These are phyloP conservation scores for Origma solitaria DNA, from an alignment of 2,113 vertebrate genomes.

Conservation along the genomic window DNA sequence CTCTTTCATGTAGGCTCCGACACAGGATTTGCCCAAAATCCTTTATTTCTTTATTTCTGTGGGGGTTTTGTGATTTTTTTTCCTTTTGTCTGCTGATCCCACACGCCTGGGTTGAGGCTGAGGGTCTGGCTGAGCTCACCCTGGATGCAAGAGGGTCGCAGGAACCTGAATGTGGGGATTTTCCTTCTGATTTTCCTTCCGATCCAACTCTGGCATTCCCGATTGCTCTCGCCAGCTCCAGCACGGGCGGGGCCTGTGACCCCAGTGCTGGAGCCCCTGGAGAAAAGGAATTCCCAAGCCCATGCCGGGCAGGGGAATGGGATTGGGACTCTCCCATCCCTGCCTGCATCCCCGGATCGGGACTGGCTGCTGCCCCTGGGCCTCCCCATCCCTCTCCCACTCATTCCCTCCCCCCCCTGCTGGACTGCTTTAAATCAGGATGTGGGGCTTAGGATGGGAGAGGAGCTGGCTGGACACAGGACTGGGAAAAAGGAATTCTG, in stretches of 20 bases:
- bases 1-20: background rate
- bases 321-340: background rate
- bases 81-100: background rate
- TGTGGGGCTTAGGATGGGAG: background rate
- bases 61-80: rapidly evolving
- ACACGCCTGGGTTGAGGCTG: background rate
- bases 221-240: rapidly evolving
- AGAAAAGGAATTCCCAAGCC: background rate
- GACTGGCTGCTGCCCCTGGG: background rate
- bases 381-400: background rate
- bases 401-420: background rate
- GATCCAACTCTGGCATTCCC: background rate
- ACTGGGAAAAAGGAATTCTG: background rate
- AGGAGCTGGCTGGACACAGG: background rate
- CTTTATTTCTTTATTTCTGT: background rate
- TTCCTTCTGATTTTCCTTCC: background rate
- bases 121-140: background rate
- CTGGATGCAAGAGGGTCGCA: background rate
- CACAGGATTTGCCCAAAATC: background rate
- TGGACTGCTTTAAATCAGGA: background rate
- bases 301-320: background rate
- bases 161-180: rapidly evolving
- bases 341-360: background rate
- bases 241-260: background rate
- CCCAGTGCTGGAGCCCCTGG: rapidly evolving